Percentiles rank a stretch among this genome's conserved stretches.
Evolutionary conservation across 2,113 vertebrate genomes (phyloP).

Genomic region (Barnardius zonarius): DNA sequence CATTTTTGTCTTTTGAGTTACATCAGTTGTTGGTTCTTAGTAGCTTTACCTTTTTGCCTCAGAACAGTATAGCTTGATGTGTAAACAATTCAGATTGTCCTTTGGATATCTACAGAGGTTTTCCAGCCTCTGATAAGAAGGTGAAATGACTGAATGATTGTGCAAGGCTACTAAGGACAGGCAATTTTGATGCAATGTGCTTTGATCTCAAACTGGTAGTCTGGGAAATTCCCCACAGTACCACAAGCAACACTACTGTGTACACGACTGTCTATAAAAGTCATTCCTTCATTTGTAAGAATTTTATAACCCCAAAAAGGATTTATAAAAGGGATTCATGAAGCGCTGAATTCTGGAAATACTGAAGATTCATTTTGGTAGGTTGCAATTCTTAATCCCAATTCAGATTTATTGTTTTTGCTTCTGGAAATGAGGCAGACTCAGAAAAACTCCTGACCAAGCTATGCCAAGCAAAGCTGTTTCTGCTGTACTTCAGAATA

Average conservation of each 20-base stretch:
- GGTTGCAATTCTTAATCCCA: background rate
- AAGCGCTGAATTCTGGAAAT: background rate
- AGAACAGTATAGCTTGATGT: background rate
- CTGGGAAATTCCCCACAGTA: background rate
- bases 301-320: background rate
- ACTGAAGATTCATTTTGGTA: background rate
- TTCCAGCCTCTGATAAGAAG: background rate
- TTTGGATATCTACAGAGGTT: background rate
- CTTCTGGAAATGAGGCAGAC: background rate
- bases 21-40: accelerated
- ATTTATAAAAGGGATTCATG: background rate
- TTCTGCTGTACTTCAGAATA: background rate
- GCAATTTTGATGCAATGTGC: background rate
- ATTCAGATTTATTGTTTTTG: background rate
- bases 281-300: background rate
- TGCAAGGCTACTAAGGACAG: background rate
- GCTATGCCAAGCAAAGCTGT: background rate
- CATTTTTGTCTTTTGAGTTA: background rate
- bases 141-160: background rate
- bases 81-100: background rate
- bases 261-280: background rate
- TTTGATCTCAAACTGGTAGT: background rate
- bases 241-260: background rate
- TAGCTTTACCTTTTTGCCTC: background rate
- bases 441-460: background rate